A percentile compares a stretch with the other conserved stretches of the same genome.
These are phyloP conservation scores for Macrochelys suwanniensis DNA, from an alignment of 2,797 vertebrate genomes.

Conservation along the genomic window DNA sequence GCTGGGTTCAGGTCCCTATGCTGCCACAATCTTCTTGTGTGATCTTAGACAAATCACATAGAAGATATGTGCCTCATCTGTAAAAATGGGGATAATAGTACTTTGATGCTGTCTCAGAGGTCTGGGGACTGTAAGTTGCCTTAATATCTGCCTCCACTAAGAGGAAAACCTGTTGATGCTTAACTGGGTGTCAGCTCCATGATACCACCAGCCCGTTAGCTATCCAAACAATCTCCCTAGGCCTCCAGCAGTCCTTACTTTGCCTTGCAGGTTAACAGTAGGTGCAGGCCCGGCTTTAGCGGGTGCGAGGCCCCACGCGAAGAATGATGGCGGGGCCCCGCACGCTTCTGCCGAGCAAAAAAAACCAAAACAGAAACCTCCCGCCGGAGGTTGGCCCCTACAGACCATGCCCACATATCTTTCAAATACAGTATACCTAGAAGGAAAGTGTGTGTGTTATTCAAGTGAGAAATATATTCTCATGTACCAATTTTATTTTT, in stretches of 20 bases:
- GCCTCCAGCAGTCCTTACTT: neutral
- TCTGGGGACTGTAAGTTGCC: neutral
- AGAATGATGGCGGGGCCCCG: too few relatives aligned
- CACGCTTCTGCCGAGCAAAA: too few relatives aligned
- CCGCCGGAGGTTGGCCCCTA: too few relatives aligned
- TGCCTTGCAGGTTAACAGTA: neutral
- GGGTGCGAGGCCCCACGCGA: too few relatives aligned
- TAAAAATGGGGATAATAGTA: neutral
- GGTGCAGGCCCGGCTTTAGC: neutral
- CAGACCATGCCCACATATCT: neutral
- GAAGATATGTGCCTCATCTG: fast-evolving
- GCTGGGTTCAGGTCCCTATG: neutral
- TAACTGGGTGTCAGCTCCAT: neutral
- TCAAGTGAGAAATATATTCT: constrained; percentile 63
- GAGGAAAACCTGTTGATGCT: neutral
- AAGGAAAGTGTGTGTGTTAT: neutral
- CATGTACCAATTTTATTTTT: constrained; percentile 65
- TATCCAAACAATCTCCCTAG: neutral
- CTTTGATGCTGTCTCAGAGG: neutral
- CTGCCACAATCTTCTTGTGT: neutral
- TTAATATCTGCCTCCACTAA: neutral
- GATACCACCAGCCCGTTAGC: neutral
- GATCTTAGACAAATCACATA: neutral
- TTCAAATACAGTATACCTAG: neutral
- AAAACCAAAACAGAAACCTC: too few relatives aligned